phyloP scores from a whole-genome alignment of 2,113 vertebrate genomes.

The Alosa alosa region DNA sequence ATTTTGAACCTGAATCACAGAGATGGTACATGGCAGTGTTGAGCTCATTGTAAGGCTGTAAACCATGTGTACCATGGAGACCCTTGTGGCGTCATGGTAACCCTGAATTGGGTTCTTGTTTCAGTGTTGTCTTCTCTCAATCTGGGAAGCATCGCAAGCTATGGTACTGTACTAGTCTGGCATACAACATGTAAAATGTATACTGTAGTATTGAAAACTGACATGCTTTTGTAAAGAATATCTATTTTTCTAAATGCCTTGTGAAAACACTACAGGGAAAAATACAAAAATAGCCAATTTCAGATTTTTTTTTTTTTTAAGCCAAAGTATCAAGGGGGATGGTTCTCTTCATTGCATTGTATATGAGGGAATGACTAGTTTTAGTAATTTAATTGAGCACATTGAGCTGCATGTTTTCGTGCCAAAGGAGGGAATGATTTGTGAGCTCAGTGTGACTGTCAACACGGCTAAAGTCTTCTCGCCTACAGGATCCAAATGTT shows the following conservation, averaged over 20 bases:
- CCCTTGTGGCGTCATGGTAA: neutral
- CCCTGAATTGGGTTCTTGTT: neutral
- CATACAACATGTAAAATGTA: constrained; percentile 49
- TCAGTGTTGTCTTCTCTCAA: constrained; percentile 19
- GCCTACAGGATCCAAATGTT: constrained; percentile 70
- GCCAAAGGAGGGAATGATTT: constrained; percentile 66
- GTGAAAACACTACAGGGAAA: constrained; percentile 73
- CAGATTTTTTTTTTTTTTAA: constrained; percentile 52
- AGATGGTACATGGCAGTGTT: constrained; percentile 2
- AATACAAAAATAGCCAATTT: constrained; percentile 49
- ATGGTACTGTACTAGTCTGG: constrained; percentile 50
- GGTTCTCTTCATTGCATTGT: constrained; percentile 65
- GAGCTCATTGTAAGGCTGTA: constrained; percentile 6
- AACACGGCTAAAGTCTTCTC: constrained; percentile 37
- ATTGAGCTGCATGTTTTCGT: constrained; percentile 74
- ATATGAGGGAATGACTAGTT: constrained; percentile 66
- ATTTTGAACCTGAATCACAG: constrained; percentile 29
- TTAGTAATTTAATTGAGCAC: constrained; percentile 69
- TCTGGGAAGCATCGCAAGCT: constrained; percentile 37
- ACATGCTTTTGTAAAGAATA: constrained; percentile 51
- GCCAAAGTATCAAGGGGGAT: constrained; percentile 74
- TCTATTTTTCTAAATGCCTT: constrained; percentile 85
- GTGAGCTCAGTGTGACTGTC: constrained; percentile 46
- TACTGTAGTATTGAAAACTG: constrained; percentile 55
- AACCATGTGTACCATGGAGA: neutral